phyloP scores from a whole-genome alignment of 2,797 vertebrate genomes.

The Silurus lanzhouensis region DNA sequence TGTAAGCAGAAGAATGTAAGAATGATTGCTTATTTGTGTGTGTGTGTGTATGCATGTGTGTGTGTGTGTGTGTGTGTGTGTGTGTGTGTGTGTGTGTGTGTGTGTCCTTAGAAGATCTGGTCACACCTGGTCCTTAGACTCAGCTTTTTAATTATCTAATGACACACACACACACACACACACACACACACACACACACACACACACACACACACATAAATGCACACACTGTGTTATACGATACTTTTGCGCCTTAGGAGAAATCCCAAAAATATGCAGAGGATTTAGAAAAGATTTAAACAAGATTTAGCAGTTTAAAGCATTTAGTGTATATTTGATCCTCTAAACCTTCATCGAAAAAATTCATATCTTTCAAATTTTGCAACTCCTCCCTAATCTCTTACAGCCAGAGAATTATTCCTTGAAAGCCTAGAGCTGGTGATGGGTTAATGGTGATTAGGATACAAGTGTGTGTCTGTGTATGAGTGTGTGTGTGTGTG shows the following conservation, averaged over 20 bases:
- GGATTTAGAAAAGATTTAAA: background rate
- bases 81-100: background rate
- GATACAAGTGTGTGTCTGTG: background rate
- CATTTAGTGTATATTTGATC: background rate
- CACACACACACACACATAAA: background rate
- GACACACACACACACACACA: background rate
- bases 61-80: background rate
- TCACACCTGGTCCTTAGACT: slow-evolving; percentile 9
- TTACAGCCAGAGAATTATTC: slow-evolving; percentile 11
- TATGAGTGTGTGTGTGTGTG: background rate
- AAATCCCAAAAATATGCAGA: background rate
- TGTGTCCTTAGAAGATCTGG: slow-evolving; percentile 20
- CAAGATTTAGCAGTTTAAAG: background rate
- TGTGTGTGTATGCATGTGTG: background rate
- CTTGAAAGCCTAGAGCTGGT: slow-evolving; percentile 6
- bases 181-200: slow-evolving; percentile 6
- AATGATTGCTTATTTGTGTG: background rate
- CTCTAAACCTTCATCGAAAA: background rate
- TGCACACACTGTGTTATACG: background rate
- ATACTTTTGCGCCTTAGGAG: background rate
- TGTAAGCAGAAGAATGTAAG: background rate
- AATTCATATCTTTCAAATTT: background rate
- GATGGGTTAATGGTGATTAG: background rate
- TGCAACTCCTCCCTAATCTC: slow-evolving; percentile 14
- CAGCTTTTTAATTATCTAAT: background rate